Evolutionary conservation across 2,113 vertebrate species (phyloP), one percentile per base, ranked within the genome.

Genomic region (Pomatorhinus ruficollis): DNA sequence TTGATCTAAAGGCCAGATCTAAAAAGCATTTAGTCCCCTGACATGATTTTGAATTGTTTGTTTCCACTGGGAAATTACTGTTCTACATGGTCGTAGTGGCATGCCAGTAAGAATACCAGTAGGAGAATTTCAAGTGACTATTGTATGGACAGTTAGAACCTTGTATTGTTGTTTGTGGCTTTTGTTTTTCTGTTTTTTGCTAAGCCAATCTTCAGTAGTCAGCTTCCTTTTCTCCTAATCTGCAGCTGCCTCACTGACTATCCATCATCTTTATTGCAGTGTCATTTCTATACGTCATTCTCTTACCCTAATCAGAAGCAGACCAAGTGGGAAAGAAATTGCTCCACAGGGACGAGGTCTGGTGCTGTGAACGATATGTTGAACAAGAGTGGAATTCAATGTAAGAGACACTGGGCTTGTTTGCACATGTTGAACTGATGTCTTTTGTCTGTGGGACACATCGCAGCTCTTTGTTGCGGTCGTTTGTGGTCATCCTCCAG

Each of bases 281-380:
- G 85, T 53, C 68, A 64, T 40, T 90, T 93, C 68, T 77, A 72
- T 93, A 96, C 14, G 17, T 94, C 93, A 93, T 96, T 92, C 68
- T 74, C 60, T 86, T 52, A 12, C 88, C 27, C 47, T 95, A 95
- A 96, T 92, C 71, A 95, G 87, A 93, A 96, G 64, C 95, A 96
- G 85, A 83, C 39, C 68, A 63, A 95, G n/a, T 30, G 47, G 49
- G 71, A 92, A 91, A 88, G n/a, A 90, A 94, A 95, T 90, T 86
- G 22, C 82, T 94, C 85, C 72, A 21, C 82, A 70, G 92, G 82
- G 87, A 96, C 70, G 85, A 93, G 33, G 64, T 49, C 75, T 95
- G 64, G 50, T 91, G 68, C 68, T 92, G 82, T 49, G 94, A 95
- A 88, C 0, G 18, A 18, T 80, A 82, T 23, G 78, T 60, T 89